Base-by-base conservation (phyloP, 1,140 invertebrate genomes). In the Anadara kagoshimensis region DNA sequence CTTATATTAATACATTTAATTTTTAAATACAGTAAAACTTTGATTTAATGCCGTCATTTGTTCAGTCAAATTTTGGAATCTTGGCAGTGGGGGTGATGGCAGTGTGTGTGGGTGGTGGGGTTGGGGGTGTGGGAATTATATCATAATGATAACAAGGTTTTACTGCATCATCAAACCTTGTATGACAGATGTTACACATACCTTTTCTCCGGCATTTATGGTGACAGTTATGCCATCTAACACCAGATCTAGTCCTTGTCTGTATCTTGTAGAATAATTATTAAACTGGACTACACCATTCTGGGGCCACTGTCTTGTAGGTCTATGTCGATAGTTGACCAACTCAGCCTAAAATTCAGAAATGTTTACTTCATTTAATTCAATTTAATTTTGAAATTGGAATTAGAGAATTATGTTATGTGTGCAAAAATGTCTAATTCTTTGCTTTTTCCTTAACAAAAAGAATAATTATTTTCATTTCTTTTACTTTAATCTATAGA, bases 231-330 rank as follows among this genome's bases (percentile, higher is more conserved):
- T 78, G 57, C 80, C 68, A 54, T 83, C 83, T 14, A 89, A 77
- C n/a, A 86, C 84, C 12, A 86, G 83, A 58, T 85, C 81, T 5
- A 88, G 76, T 18, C 80, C 85, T 20, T 78, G 61, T 53, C 87
- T 56, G 68, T 88, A 88, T 53, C 82, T 71, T 0, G 83, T 73
- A 24, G 73, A 69, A 81, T 93, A 95, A 63, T 95, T 90, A 36
- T 92, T 91, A 85, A 97, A 95, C 73, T 92, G 90, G 12, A 97
- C 93, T 16, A 87, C 85, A 67, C 96, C 96, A 51, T 73, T 83
- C 0, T 91, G 84, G 12, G 84, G 84, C 86, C 86, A 87, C 7
- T 69, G 70, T 36, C 36, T 36, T 0, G 71, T 44, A 22, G 83
- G 82, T 26, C 69, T 67, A 14, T 77, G 65, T 12, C 53, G 61